phyloP scores from a whole-genome alignment of 2,888 invertebrate species.

The Drosophila lacicola region DNA sequence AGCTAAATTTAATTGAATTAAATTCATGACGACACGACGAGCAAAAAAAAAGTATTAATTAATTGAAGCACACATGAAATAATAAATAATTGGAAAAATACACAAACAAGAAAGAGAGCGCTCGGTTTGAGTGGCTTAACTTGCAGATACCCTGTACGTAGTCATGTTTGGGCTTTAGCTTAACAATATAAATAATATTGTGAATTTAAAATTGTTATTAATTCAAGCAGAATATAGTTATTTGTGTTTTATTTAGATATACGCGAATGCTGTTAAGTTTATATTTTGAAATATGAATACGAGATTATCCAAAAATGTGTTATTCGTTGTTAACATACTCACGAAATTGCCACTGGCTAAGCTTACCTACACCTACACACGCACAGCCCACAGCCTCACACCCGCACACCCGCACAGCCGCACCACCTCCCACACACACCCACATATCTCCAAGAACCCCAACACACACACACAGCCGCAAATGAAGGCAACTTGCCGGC shows the following conservation, averaged over 20 bases:
- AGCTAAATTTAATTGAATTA: constrained; percentile 58
- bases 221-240: too few relatives aligned
- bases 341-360: not conserved
- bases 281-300: constrained; percentile 6
- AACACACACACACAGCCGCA: constrained; percentile 1
- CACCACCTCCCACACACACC: not conserved
- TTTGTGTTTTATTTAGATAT: not conserved
- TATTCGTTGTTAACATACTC: too few relatives aligned
- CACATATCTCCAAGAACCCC: not conserved
- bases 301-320: not conserved
- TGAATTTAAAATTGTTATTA: too few relatives aligned
- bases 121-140: not conserved
- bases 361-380: not conserved
- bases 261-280: constrained; percentile 1
- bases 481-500: constrained; percentile 42
- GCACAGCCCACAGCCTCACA: not conserved
- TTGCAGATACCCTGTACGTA: not conserved
- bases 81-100: constrained; percentile 40
- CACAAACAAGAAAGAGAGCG: not conserved
- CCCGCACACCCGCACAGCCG: constrained; percentile 8
- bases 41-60: constrained; percentile 34
- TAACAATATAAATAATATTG: too few relatives aligned
- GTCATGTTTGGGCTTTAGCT: too few relatives aligned
- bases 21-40: constrained; percentile 27
- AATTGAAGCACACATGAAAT: constrained; percentile 34